These are phyloP conservation scores for Sebastes trivittatus DNA, from an alignment of 2,797 vertebrate species.

Conservation along the genomic window DNA sequence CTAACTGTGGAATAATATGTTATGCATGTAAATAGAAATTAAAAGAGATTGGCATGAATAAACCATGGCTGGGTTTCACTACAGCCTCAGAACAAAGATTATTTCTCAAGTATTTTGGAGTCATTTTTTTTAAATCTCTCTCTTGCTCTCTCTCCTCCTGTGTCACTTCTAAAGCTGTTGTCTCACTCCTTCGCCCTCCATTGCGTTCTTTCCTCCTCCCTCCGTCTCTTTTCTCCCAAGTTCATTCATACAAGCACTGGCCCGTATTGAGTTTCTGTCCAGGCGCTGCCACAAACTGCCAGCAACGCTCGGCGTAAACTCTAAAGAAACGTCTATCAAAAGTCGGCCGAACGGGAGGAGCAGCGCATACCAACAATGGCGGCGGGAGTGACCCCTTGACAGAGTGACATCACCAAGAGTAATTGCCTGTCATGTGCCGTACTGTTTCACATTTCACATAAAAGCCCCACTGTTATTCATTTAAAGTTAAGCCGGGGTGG, in stretches of 20 bases:
- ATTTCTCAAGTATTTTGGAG: slow-evolving; percentile 14
- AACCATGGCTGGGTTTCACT: slow-evolving; percentile 26
- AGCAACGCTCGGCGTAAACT: slow-evolving; percentile 45
- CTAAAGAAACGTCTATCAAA: slow-evolving; percentile 78
- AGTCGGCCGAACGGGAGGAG: slow-evolving; percentile 52
- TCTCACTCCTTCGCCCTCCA: slow-evolving; percentile 31
- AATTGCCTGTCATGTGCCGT: slow-evolving; percentile 80
- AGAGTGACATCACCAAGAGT: slow-evolving; percentile 72
- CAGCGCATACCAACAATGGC: slow-evolving; percentile 72
- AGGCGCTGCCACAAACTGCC: slow-evolving; percentile 55
- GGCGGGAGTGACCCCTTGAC: slow-evolving; percentile 68
- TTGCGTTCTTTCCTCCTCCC: slow-evolving; percentile 22
- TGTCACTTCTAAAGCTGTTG: slow-evolving; percentile 44
- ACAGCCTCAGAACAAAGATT: slow-evolving; percentile 14
- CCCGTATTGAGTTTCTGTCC: slow-evolving; percentile 79
- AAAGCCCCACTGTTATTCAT: slow-evolving; percentile 67
- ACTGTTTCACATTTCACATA: slow-evolving; percentile 73
- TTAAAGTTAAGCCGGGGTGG: slow-evolving; percentile 60
- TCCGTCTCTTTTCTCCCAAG: slow-evolving; percentile 28
- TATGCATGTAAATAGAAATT: slow-evolving; percentile 56
- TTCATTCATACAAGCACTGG: slow-evolving; percentile 57
- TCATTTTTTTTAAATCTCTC: slow-evolving; percentile 2
- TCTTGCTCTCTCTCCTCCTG: background rate
- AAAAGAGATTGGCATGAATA: slow-evolving; percentile 57
- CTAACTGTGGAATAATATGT: slow-evolving; percentile 38